These are phyloP conservation scores for Cotesia vestalis DNA, from an alignment of 1,140 invertebrate genomes.

Conservation along the genomic window DNA sequence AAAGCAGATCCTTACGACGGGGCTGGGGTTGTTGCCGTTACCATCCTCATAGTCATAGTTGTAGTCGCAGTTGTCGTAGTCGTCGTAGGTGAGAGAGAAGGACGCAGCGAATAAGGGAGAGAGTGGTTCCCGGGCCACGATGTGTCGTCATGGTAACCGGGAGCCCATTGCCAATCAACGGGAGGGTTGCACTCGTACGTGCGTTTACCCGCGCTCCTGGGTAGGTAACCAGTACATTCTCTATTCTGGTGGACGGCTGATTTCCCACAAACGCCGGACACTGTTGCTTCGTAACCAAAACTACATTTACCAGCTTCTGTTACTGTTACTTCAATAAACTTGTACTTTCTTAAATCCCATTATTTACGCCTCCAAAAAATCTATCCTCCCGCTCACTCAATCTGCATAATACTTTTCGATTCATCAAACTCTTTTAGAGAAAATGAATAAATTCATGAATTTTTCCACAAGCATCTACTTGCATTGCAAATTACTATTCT, in stretches of 20 bases:
- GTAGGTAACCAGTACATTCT: conserved; percentile 10
- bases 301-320: not conserved
- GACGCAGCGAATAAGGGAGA: conserved; percentile 28
- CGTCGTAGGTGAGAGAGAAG: conserved; percentile 20
- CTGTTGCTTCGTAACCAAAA: conserved; percentile 29
- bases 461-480: conserved; percentile 14
- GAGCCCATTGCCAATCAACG: conserved; percentile 42
- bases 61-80: no score
- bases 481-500: not conserved
- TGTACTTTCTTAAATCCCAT: not conserved
- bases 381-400: no score
- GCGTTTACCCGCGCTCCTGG: conserved; percentile 37
- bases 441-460: not conserved
- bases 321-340: not conserved
- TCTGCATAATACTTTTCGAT: not conserved
- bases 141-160: conserved; percentile 41
- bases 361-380: no score
- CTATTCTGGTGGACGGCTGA: not conserved
- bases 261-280: conserved; percentile 21
- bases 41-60: no score
- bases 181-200: conserved; percentile 44
- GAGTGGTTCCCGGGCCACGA: conserved; percentile 39
- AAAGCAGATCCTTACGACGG: not conserved
- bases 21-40: no score
- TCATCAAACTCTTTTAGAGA: no score